A percentile compares a stretch with the other conserved stretches of the same genome.
Conservation (phyloP, 2,113 vertebrate genomes). For the Hiodon tergisus region DNA sequence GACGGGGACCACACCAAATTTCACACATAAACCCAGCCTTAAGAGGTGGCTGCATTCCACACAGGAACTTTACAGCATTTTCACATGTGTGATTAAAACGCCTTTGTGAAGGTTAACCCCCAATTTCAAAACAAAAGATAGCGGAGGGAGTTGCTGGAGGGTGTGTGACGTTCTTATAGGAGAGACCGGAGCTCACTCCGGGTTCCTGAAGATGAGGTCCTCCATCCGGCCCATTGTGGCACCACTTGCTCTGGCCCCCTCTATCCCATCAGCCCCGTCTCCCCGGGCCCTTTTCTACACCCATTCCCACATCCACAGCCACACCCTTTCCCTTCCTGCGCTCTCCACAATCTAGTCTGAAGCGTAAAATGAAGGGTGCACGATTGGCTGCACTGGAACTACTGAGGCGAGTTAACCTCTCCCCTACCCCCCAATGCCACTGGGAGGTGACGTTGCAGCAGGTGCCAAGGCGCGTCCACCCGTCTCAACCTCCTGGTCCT, state of each 20-base stretch:
- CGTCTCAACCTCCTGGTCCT: slow-evolving; percentile 31
- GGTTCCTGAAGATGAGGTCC: no score
- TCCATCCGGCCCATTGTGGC: not conserved
- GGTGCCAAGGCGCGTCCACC: not conserved
- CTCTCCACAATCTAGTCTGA: not conserved
- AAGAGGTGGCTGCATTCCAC: no score
- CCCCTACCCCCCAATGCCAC: not conserved
- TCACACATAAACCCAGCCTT: no score
- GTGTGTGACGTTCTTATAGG: not conserved
- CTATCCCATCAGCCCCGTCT: not conserved
- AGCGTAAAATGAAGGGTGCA: not conserved
- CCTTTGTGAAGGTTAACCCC: not conserved
- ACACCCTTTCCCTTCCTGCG: not conserved
- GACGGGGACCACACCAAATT: no score
- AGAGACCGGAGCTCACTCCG: not conserved
- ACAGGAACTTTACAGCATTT: no score
- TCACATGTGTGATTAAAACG: not conserved
- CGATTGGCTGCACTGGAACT: not conserved
- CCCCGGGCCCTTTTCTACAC: not conserved
- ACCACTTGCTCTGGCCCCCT: slow-evolving; percentile 4
- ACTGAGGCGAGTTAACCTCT: not conserved
- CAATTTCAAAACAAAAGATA: no score
- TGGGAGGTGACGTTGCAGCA: slow-evolving; percentile 1
- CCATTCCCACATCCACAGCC: not conserved
- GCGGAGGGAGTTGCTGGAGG: no score